phyloP scores from a whole-genome alignment of 1,140 invertebrate genomes.

The Orchesella cincta region DNA sequence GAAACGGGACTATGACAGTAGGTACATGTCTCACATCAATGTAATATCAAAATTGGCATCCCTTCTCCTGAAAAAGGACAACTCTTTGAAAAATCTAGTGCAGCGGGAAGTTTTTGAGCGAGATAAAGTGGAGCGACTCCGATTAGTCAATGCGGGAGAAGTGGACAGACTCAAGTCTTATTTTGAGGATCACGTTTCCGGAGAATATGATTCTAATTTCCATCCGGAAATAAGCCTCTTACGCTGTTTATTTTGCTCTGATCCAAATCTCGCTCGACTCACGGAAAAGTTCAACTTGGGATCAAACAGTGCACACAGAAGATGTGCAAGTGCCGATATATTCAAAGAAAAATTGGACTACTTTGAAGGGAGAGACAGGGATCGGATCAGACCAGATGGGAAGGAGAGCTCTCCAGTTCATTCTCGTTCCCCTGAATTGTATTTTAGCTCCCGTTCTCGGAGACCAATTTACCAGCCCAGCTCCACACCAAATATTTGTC shows the following conservation, averaged over 20 bases:
- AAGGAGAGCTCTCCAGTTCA: conserved; percentile 42
- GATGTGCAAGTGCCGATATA: conserved; percentile 68
- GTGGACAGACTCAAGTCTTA: conserved; percentile 47
- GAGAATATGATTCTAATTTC: conserved; percentile 15
- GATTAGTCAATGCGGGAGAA: conserved; percentile 42
- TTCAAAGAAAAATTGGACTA: conserved; percentile 70
- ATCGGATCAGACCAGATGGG: conserved; percentile 54
- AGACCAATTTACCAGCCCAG: conserved; percentile 51
- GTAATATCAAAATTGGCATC: conserved; percentile 80
- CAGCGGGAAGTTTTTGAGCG: conserved; percentile 41
- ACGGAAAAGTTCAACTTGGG: conserved; percentile 33
- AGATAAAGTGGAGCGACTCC: conserved; percentile 44
- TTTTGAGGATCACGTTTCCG: conserved; percentile 40
- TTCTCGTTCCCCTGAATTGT: conserved; percentile 34
- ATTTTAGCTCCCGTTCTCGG: conserved; percentile 43
- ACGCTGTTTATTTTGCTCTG: conserved; percentile 47
- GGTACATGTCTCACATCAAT: conserved; percentile 83
- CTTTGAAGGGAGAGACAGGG: conserved; percentile 59
- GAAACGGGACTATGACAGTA: conserved; percentile 64
- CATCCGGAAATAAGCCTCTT: conserved; percentile 43
- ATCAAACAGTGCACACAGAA: conserved; percentile 51
- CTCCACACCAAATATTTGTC: conserved; percentile 49
- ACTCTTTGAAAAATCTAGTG: conserved; percentile 39
- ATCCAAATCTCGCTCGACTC: conserved; percentile 46
- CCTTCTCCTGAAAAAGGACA: conserved; percentile 59